phyloP scores from a whole-genome alignment of 2,888 invertebrate genomes.

The Hyppa rectilinea region DNA sequence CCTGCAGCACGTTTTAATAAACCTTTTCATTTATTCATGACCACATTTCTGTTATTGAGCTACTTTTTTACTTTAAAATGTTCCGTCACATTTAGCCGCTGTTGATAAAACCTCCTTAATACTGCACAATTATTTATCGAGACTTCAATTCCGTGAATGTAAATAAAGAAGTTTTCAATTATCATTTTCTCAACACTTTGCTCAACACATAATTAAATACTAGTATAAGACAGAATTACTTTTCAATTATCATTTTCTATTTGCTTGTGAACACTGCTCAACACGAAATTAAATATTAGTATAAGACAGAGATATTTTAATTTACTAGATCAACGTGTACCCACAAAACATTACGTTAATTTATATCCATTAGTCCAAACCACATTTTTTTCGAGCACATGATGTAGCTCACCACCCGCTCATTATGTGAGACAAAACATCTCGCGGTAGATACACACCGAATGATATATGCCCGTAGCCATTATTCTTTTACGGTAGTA shows the following conservation, averaged over 20 bases:
- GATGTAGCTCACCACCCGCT: neutral
- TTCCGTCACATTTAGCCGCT: neutral
- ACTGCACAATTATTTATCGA: too few species aligned
- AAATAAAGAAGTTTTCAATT: too few species aligned
- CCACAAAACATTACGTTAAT: slow-evolving; percentile 16
- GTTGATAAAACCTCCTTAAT: neutral
- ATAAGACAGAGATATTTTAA: slow-evolving; percentile 13
- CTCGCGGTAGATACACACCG: slow-evolving; percentile 19
- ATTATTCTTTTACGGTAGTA: slow-evolving; percentile 48
- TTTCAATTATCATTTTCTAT: too few species aligned
- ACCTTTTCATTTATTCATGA: slow-evolving; percentile 33
- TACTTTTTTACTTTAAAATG: neutral
- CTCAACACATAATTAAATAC: too few species aligned
- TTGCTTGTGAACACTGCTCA: too few species aligned
- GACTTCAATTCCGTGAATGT: too few species aligned
- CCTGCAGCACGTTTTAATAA: slow-evolving; percentile 22
- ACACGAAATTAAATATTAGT: too few species aligned
- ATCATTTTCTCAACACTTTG: too few species aligned
- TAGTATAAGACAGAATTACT: too few species aligned
- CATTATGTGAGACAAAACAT: slow-evolving; percentile 26
- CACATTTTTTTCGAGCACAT: slow-evolving; percentile 17
- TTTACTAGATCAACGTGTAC: neutral
- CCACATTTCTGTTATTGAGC: neutral
- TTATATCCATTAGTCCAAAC: slow-evolving; percentile 33
- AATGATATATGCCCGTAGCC: slow-evolving; percentile 30